Evolutionary conservation across 92 coral and sea anemone genomes (phyloP).

Genomic region (Epizoanthus fatuus): DNA sequence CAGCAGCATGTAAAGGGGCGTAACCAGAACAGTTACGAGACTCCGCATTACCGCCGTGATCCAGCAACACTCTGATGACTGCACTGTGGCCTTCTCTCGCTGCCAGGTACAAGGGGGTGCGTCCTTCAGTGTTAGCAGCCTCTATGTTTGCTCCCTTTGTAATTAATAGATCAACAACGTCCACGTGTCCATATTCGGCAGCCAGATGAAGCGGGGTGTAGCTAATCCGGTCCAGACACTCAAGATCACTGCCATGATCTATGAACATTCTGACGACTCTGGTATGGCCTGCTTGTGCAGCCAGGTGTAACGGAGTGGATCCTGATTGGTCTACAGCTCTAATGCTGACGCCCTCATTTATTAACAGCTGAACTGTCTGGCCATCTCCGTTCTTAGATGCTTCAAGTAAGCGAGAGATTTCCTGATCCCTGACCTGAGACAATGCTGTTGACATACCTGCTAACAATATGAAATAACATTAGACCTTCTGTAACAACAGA

Average conservation of each 20-base stretch:
- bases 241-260: background rate
- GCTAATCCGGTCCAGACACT: background rate
- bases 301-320: constrained; percentile 35
- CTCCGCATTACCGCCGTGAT: constrained; percentile 1
- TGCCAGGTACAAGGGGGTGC: background rate
- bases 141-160: constrained; percentile 25
- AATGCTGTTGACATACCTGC: too few relatives aligned
- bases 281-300: constrained; percentile 20
- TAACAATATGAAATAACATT: too few relatives aligned
- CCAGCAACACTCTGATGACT: constrained; percentile 13
- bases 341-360: background rate
- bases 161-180: constrained; percentile 50
- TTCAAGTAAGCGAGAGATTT: background rate
- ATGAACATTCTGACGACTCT: constrained; percentile 22
- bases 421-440: background rate
- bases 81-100: constrained; percentile 33
- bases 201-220: constrained; percentile 40
- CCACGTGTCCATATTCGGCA: constrained; percentile 31
- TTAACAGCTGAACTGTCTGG: background rate
- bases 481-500: too few relatives aligned
- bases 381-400: background rate
- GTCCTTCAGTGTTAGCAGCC: too few relatives aligned
- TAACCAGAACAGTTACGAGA: background rate
- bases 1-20: constrained; percentile 46
- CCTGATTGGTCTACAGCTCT: constrained; percentile 9